Evolutionary conservation across 2,888 invertebrate genomes (phyloP).

Genomic region (Erynnis tages): DNA sequence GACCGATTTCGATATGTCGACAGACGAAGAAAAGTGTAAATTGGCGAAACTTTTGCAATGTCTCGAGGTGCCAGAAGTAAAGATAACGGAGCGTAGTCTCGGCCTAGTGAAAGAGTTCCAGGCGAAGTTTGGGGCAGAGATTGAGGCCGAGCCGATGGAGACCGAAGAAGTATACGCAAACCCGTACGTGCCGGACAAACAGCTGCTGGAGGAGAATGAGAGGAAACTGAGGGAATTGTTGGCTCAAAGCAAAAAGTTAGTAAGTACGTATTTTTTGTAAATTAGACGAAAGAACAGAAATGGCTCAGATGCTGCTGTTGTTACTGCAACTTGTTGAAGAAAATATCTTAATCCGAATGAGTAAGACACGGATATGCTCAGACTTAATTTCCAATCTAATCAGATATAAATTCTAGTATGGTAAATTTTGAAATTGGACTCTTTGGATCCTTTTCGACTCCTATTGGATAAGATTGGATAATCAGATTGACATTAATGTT

Average conservation of each 20-base stretch:
- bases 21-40: conserved; percentile 68
- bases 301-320: no score
- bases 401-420: no score
- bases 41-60: conserved; percentile 60
- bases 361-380: no score
- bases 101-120: conserved; percentile 58
- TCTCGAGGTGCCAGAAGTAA: conserved; percentile 61
- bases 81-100: conserved; percentile 58
- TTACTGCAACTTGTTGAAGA: no score
- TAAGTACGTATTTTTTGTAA: conserved; percentile 13
- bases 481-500: no score
- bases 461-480: no score
- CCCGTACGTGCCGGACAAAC: conserved; percentile 57
- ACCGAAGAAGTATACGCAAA: conserved; percentile 48
- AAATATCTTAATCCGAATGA: no score
- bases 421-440: no score
- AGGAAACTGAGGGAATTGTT: conserved; percentile 53
- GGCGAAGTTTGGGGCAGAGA: conserved; percentile 48
- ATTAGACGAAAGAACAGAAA: no score
- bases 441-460: no score
- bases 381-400: no score
- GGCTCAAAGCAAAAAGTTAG: conserved; percentile 50
- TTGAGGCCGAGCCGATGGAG: conserved; percentile 42
- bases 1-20: conserved; percentile 49
- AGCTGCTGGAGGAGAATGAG: conserved; percentile 58